phyloP scores from a whole-genome alignment of 2,888 invertebrate genomes.

The Mesorhabditis sp. region DNA sequence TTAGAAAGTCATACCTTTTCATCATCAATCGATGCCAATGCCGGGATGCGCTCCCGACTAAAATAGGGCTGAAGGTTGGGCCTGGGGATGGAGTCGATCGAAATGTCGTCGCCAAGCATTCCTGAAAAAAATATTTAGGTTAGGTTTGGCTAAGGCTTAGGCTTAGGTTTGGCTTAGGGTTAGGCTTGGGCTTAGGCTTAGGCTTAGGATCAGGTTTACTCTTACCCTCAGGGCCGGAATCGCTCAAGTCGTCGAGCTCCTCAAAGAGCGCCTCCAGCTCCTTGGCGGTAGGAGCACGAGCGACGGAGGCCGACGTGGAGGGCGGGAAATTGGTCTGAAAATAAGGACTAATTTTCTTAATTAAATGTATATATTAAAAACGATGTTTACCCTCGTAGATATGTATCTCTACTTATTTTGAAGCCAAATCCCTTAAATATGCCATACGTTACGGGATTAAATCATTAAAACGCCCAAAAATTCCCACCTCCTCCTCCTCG shows the following conservation, averaged over 20 bases:
- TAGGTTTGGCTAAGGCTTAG: too few relatives aligned
- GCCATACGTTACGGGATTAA: neutral
- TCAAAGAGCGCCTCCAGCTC: conserved; percentile 66
- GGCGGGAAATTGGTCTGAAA: conserved; percentile 3
- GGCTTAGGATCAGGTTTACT: neutral
- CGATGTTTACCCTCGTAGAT: neutral
- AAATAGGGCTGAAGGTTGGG: conserved; percentile 47
- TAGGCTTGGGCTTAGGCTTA: neutral
- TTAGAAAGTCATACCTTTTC: conserved; percentile 10
- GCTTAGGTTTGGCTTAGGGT: neutral
- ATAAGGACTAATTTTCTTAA: too few relatives aligned
- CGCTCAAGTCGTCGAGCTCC: conserved; percentile 90
- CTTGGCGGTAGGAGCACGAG: conserved; percentile 37
- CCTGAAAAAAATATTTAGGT: conserved; percentile 12
- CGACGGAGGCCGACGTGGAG: conserved; percentile 20
- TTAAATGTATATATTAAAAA: neutral
- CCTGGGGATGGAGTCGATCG: conserved; percentile 50
- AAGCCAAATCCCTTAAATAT: too few relatives aligned
- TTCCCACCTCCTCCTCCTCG: conserved; percentile 68
- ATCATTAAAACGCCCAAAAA: conserved; percentile 17
- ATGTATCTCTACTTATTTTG: neutral
- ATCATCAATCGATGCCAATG: conserved; percentile 8
- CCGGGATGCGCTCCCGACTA: conserved; percentile 15
- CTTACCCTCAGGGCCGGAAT: conserved; percentile 72
- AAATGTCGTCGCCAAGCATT: conserved; percentile 40